Base-by-base conservation (phyloP, 2,113 vertebrate genomes). In the Tringa solitaria region DNA sequence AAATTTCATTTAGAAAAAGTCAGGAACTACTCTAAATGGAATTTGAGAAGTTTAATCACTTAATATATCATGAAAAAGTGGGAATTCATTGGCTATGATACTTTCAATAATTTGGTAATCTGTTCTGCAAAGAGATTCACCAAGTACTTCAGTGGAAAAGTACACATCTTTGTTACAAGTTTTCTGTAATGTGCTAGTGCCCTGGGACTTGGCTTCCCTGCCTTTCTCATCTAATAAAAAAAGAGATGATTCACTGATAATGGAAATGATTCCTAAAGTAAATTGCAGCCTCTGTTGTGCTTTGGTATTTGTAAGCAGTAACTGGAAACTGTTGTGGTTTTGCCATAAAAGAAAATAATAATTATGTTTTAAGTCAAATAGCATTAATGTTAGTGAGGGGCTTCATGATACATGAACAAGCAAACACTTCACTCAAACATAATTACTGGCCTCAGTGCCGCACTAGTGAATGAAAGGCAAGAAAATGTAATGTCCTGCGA, bases 231-330 rank as follows among this genome's bases (percentile, higher is more conserved):
- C 70, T 84, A 94, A 89, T 94, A 75, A 83, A 86, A 91, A 86
- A 45, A 81, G 15, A 82, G 69, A 94, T 95, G 93, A 96, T 94
- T 97, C 89, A 94, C 14, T 83, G 91, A 95, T 94, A 95, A 95
- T 89, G 68, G 95, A 90, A 96, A 94, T 69, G 2, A 89, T 81
- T 91, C 50, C 72, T 73, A n/a, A 95, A 93, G 89, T 84, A 94
- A 96, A 95, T 93, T 94, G 74, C 87, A 85, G 63, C 51, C 41
- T 96, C 37, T 83, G 69, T 80, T 80, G 30, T 48, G 67, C 32
- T 94, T 95, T 63, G 85, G 60, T 87, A 92, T 95, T 93, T 94
- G 74, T 48, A 87, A 92, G 85, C 60, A 84, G 6, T 87, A 92
- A 97, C 92, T 77, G 93, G 94, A 96, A 96, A 86, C 53, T 54